phyloP scores from a whole-genome alignment of 2,888 invertebrate genomes.

The Cheiracanthium punctorium region DNA sequence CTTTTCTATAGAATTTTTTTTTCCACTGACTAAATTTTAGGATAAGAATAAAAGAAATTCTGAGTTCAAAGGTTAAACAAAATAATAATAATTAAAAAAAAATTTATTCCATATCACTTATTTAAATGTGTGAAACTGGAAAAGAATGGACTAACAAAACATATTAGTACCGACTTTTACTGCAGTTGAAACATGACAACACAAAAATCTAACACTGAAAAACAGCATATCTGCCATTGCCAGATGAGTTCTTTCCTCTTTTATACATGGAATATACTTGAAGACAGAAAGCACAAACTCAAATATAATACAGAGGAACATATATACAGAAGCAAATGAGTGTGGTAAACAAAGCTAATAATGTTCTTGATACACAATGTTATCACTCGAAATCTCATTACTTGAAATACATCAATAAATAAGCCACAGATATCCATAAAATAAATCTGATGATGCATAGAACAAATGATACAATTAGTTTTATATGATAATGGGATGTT shows the following conservation, averaged over 20 bases:
- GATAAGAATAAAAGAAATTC: no score
- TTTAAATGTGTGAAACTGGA: background rate
- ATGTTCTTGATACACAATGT: background rate
- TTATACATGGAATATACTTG: conserved; percentile 56
- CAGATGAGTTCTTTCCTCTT: conserved; percentile 32
- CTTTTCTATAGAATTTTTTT: no score
- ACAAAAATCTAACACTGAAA: conserved; percentile 47
- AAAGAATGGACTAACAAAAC: background rate
- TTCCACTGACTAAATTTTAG: no score
- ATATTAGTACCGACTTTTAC: conserved; percentile 19
- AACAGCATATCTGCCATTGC: conserved; percentile 56
- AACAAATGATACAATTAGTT: no score
- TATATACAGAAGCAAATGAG: conserved; percentile 63
- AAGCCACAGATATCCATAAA: no score
- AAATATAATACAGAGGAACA: conserved; percentile 56
- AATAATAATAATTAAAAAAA: no score
- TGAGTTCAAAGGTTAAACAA: no score
- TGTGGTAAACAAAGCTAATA: conserved; percentile 16
- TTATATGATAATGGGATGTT: no score
- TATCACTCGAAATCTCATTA: background rate
- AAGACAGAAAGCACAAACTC: conserved; percentile 45
- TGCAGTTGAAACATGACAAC: conserved; percentile 12
- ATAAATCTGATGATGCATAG: no score
- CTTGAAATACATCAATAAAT: background rate
- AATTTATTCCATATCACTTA: no score